Conservation (phyloP, 1,140 invertebrate species). For the Ooceraea biroi region DNA sequence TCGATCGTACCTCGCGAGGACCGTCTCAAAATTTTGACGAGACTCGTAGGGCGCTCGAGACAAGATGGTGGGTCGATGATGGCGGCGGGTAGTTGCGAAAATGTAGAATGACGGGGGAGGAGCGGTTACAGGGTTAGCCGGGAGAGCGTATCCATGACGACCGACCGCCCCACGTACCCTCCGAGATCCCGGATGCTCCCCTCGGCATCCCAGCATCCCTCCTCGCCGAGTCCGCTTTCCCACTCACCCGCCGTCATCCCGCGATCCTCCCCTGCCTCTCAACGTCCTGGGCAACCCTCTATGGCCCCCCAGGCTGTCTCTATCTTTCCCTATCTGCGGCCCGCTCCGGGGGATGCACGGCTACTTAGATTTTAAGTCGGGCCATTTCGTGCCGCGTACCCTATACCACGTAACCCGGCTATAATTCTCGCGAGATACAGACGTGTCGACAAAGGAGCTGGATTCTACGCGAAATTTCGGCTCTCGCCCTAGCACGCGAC, state of each 20-base stretch:
- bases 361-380: slow-evolving; percentile 71
- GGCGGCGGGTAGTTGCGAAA: slow-evolving; percentile 81
- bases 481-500: slow-evolving; percentile 35
- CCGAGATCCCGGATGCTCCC: slow-evolving; percentile 82
- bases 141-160: slow-evolving; percentile 85
- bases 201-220: slow-evolving; percentile 76
- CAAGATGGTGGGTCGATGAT: slow-evolving; percentile 87
- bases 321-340: slow-evolving; percentile 61
- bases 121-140: slow-evolving; percentile 81
- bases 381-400: slow-evolving; percentile 61
- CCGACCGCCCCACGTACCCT: slow-evolving; percentile 85
- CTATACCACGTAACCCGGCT: slow-evolving; percentile 59
- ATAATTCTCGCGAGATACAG: slow-evolving; percentile 66
- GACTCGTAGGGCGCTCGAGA: slow-evolving; percentile 61
- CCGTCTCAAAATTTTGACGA: slow-evolving; percentile 64
- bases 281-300: slow-evolving; percentile 59
- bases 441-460: slow-evolving; percentile 60
- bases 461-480: slow-evolving; percentile 58
- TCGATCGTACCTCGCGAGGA: slow-evolving; percentile 12
- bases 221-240: slow-evolving; percentile 39
- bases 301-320: slow-evolving; percentile 34
- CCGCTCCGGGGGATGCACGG: slow-evolving; percentile 45
- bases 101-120: slow-evolving; percentile 75
- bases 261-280: slow-evolving; percentile 53
- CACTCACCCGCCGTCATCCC: slow-evolving; percentile 51